Conservation (phyloP, 2,113 vertebrate genomes). For the Antidorcas marsupialis region DNA sequence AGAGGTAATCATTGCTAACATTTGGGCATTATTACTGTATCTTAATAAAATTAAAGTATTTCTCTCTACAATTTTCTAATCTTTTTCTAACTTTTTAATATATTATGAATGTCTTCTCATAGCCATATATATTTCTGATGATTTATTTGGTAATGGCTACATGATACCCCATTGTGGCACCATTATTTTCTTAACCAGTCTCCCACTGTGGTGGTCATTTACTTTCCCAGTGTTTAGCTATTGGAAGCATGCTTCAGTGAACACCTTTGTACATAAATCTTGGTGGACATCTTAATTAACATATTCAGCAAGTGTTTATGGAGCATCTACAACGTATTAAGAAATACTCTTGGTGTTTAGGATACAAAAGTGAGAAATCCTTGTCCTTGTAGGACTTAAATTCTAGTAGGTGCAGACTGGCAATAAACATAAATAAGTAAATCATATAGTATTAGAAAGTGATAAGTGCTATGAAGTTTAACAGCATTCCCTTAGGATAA, state of each 20-base stretch:
- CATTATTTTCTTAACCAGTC: neutral
- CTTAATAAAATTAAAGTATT: neutral
- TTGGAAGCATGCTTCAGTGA: neutral
- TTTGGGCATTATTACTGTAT: neutral
- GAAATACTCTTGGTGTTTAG: neutral
- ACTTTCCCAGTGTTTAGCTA: neutral
- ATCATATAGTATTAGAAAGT: neutral
- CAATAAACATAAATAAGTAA: neutral
- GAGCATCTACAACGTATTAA: neutral
- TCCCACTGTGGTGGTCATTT: neutral
- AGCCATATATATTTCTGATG: neutral
- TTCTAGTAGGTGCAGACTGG: neutral
- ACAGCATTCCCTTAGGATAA: neutral
- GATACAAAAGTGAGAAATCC: neutral
- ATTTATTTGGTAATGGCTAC: neutral
- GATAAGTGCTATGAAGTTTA: neutral
- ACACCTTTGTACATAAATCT: neutral
- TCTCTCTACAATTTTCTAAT: neutral
- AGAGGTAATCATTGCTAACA: neutral
- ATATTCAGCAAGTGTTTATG: neutral
- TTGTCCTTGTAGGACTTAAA: neutral
- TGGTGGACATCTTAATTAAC: neutral
- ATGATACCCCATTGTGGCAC: neutral
- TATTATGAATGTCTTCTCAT: neutral
- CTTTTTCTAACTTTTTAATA: neutral